A percentile compares a stretch with the other conserved stretches of the same genome.
These are phyloP conservation scores for Bostrychus sinensis DNA, from an alignment of 2,113 vertebrate species.

Conservation along the genomic window DNA sequence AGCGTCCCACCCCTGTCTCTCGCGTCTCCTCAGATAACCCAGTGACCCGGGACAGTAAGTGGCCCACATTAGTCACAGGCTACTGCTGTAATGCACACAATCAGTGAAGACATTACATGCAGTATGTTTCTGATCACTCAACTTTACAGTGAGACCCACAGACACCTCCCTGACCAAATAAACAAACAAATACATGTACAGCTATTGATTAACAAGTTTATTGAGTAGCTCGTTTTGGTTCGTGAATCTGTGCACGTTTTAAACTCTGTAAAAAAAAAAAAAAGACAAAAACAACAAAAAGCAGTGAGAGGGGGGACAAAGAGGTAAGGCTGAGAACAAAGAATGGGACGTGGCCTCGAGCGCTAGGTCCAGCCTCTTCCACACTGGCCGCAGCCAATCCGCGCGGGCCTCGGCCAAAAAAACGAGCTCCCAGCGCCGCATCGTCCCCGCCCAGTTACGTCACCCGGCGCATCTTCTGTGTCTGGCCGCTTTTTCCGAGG, in stretches of 20 bases:
- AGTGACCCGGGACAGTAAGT: neutral
- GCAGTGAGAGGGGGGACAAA: conserved; percentile 18
- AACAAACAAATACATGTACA: neutral
- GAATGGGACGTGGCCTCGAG: conserved; percentile 52
- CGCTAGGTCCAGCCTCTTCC: conserved; percentile 9
- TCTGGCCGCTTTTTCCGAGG: conserved; percentile 82
- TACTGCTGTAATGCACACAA: too few species aligned
- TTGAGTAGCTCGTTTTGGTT: neutral
- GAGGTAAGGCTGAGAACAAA: conserved; percentile 81
- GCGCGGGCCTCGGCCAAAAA: conserved; percentile 57
- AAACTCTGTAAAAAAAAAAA: neutral
- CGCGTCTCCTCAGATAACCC: neutral
- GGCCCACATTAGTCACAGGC: neutral
- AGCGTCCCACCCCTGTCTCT: neutral
- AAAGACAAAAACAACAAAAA: conserved; percentile 7
- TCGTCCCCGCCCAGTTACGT: conserved; percentile 84
- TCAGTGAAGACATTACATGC: neutral
- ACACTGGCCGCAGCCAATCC: conserved; percentile 75
- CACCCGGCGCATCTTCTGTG: conserved; percentile 79
- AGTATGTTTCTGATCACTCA: neutral
- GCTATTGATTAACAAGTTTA: neutral
- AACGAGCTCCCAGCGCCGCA: conserved; percentile 71
- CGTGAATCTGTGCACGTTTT: neutral
- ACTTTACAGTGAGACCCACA: neutral
- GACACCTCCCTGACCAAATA: neutral